A percentile compares a stretch with the other conserved stretches of the same genome.
These are phyloP conservation scores for Drosophila persimilis DNA, from an alignment of 1,140 invertebrate genomes.

Conservation along the genomic window DNA sequence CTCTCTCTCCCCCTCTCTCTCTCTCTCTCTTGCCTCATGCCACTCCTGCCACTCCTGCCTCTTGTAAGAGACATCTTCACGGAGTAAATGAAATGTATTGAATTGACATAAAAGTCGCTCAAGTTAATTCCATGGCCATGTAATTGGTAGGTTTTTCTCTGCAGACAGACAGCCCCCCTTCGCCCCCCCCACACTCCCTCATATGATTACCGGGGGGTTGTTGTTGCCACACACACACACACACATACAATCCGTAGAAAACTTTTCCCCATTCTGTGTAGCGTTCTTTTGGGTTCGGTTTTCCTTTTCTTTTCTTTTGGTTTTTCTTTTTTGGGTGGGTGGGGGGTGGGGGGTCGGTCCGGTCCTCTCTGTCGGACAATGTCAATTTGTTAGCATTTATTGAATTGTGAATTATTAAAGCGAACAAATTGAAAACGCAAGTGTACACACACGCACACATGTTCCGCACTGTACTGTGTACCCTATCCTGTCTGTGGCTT, in stretches of 20 bases:
- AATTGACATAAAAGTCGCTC: slow-evolving; percentile 82
- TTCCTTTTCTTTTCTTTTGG: slow-evolving; percentile 26
- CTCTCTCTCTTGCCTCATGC: no score
- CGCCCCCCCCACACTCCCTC: not conserved
- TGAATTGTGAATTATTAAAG: slow-evolving; percentile 83
- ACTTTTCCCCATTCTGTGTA: not conserved
- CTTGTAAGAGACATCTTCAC: slow-evolving; percentile 24
- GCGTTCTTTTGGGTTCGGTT: not conserved
- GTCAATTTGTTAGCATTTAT: slow-evolving; percentile 82
- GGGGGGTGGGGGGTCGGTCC: no score
- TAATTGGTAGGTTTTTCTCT: slow-evolving; percentile 65
- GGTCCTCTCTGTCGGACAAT: slow-evolving; percentile 50
- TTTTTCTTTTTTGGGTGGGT: slow-evolving; percentile 18
- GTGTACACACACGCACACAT: slow-evolving; percentile 4
- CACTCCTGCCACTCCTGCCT: not conserved
- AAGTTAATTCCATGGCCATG: slow-evolving; percentile 77
- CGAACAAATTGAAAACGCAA: slow-evolving; percentile 75
- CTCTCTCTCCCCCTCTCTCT: no score
- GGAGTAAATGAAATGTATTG: slow-evolving; percentile 81
- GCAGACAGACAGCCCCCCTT: not conserved
- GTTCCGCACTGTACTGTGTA: slow-evolving; percentile 5
- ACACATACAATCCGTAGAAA: slow-evolving; percentile 51
- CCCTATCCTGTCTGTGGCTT: slow-evolving; percentile 47
- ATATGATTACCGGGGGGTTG: slow-evolving; percentile 71
- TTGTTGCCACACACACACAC: slow-evolving; percentile 37